A percentile compares a stretch with the other conserved stretches of the same genome.
Evolutionary conservation across 2,113 vertebrate genomes (phyloP).

Genomic region (Nothocercus nigrocapillus): DNA sequence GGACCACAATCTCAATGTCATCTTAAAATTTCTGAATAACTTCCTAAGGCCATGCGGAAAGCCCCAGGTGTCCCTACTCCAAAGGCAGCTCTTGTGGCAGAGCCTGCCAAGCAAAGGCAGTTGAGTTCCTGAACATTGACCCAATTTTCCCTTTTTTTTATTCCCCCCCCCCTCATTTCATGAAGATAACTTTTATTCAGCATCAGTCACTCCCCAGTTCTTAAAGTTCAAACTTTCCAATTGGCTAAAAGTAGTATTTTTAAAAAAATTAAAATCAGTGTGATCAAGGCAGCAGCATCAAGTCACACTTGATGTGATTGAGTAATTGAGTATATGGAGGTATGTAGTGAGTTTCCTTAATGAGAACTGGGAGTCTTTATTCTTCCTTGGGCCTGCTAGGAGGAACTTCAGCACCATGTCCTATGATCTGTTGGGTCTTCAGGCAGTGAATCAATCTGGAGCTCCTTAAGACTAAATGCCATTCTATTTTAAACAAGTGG

Average conservation of each 20-base stretch:
- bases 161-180: neutral
- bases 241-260: neutral
- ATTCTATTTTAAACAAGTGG: neutral
- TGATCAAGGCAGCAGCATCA: neutral
- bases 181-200: neutral
- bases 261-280: neutral
- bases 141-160: neutral
- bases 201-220: neutral
- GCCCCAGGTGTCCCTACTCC: neutral
- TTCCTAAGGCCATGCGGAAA: neutral
- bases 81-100: neutral
- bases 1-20: neutral
- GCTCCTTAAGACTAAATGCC: slow-evolving; percentile 30
- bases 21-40: neutral
- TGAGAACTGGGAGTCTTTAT: neutral
- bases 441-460: slow-evolving; percentile 45
- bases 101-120: neutral
- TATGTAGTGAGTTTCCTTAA: neutral
- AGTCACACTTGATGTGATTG: neutral
- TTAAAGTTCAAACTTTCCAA: neutral
- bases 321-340: neutral
- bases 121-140: neutral
- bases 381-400: neutral
- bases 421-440: slow-evolving; percentile 38
- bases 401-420: neutral